Percentiles rank a stretch among this genome's conserved stretches.
These are phyloP conservation scores for Leuciscus waleckii DNA, from an alignment of 2,797 vertebrate species.

Conservation along the genomic window DNA sequence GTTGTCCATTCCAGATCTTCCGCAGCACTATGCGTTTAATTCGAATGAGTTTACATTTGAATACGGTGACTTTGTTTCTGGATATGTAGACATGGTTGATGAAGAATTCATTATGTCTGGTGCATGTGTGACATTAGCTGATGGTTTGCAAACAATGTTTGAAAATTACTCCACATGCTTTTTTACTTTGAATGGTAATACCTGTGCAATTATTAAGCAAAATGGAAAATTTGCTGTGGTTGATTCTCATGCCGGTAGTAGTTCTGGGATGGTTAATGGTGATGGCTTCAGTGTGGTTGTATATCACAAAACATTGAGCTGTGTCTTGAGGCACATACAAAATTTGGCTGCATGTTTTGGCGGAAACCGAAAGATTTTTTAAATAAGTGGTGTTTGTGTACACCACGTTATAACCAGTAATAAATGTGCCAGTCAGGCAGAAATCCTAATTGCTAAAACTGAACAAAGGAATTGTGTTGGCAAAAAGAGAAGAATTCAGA, in stretches of 20 bases:
- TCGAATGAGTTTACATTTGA: neutral
- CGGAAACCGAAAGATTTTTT: neutral
- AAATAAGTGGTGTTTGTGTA: conserved; percentile 8
- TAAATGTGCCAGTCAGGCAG: too few species aligned
- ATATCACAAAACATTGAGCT: neutral
- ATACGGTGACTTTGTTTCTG: neutral
- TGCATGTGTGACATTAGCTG: neutral
- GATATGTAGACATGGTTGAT: neutral
- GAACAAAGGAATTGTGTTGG: neutral
- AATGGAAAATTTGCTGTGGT: neutral
- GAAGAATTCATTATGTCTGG: neutral
- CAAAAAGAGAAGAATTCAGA: neutral
- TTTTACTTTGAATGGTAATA: neutral
- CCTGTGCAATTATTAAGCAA: conserved; percentile 8
- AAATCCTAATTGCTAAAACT: too few species aligned
- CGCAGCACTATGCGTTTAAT: neutral
- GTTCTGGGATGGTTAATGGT: neutral
- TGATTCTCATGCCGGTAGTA: neutral
- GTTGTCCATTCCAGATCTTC: neutral
- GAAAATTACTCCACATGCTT: neutral
- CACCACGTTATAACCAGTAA: neutral
- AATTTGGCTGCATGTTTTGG: neutral
- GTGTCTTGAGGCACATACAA: neutral
- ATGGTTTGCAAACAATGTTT: neutral
- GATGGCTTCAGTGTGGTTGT: neutral